Base-by-base conservation (phyloP, 1,140 invertebrate species). In the Elymnias hypermnestra region DNA sequence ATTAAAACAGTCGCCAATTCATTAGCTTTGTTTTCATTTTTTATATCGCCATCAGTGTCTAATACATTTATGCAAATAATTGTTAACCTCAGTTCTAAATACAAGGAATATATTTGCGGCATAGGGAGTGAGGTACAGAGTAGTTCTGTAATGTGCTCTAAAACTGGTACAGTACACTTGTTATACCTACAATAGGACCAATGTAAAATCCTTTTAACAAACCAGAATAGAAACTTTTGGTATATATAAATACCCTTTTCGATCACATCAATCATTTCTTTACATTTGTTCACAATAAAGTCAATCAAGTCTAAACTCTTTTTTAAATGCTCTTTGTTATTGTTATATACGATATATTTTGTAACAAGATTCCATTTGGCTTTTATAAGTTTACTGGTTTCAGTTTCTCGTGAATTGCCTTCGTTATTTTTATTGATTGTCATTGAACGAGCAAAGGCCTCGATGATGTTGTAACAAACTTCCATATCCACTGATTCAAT, bases 361-460 rank as follows among this genome's bases (percentile, higher is more conserved):
- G 55, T 46, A 2, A 46, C 41, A 23, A 81, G 56, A 0, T 37
- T 28, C 72, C 70, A 81, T 43, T 64, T 68, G 2, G 44, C 31
- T 8, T 50, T 29, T n/a, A 45, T 33, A 19, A 66, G 37, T 2
- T 15, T 7, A 19, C 43, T 21, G 1, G 54, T 14, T 6, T 51
- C 33, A n/a, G 51, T 19, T 8, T 10, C 31, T 29, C 45, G 33
- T 26, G 53, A 29, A 14, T 35, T 23, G 13, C 18, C 21, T 25
- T 38, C 40, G 14, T 49, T 47, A 14, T 56, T 29, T 25, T 53
- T 50, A 17, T 55, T n/a, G 9, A 39, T 41, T 14, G 63, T 43
- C 40, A 64, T 58, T 21, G 43, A 33, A 17, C 61, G 8, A 13
- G 74, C 14, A 31, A 70, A 56, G n/a, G 57, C 41, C 14, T 63